Base-by-base conservation (phyloP, 2,113 vertebrate genomes). In the Actenoides lindsayi region DNA sequence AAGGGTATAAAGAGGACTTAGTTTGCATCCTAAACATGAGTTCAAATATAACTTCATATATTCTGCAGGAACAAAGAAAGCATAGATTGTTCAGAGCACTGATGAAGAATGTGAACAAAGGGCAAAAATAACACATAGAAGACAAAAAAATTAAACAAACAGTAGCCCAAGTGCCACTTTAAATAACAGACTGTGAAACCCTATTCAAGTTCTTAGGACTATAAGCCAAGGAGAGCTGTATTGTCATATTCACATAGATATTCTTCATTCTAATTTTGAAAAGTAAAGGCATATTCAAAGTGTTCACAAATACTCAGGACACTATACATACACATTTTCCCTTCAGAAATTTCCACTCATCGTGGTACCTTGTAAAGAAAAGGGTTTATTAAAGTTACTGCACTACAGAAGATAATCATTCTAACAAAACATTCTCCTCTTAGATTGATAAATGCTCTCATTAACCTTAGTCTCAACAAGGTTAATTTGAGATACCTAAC, bases 391-490 rank as follows among this genome's bases (percentile, higher is more conserved):
- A 12, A 42, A 83, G 27, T 56, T 86, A 50, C 11, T 73, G 57
- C 21, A 25, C 20, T 20, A 25, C 57, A 63, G 19, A 37, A 77
- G 67, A 76, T 73, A 65, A 42, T 17, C 62, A 28, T 35, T 93
- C 50, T 56, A 50, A 60, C 51, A 91, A 35, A 70, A 57, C 16
- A 63, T 24, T 63, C 27, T 69, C 15, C 28, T 85, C 28, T 84
- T 79, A 71, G 54, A 88, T 4, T 90, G 79, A 92, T 74, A 84
- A 83, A 93, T 81, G 62, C 6, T 70, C 46, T 88, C 59, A 89
- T 77, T 92, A 92, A 90, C 86, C 78, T 90, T 67, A 69, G 44
- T 37, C 79, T 92, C 73, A 87, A 78, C 39, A 78, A 95, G 84
- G 77, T 93, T 93, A 86, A 92, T 94, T 92, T 77, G 91, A 75